Evolutionary conservation across 2,888 invertebrate species (phyloP), one percentile per base, ranked within the genome.

Genomic region (Rugalucina vietnamica): DNA sequence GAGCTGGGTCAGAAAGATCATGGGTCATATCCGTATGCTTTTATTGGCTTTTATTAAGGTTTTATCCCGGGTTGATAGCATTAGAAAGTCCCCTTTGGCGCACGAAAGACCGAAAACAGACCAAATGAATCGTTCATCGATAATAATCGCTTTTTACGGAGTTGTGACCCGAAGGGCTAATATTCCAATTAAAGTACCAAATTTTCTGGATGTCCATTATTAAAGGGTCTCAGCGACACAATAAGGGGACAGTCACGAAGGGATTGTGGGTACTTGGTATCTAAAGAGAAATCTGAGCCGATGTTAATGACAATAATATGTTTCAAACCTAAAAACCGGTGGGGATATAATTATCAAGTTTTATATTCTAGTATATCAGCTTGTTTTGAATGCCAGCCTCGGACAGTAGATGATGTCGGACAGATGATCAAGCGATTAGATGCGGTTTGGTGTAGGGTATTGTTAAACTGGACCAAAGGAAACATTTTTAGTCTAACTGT

Each of bases 131-230:
- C 76, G 69, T 29, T 79, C 75, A 73, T 36, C 34, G 80, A 77
- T 80, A 54, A 36, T 73, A 77, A 84, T 84, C 84, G 34, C 39
- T 43, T 72, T 81, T 81, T 81, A 76, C 81, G 37, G 70, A 54
- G 81, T 43, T 80, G 71, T 79, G 65, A 76, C 80, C 75, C 70
- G 50, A 34, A 69, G 72, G 78, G 81, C 71, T 83, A 86, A 86
- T 86, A 83, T 86, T 86, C 83, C 86, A 86, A 83, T 86, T 83
- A 85, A 81, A 69, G 81, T 65, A 71, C 76, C 54, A 76, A 76
- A 79, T 65, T 65, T 29, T 65, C 65, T 65, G 65, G 21, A 21
- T 34, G 34, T 27, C 18, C 65, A 32, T 65, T 65, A 65, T 65
- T 65, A 65, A 34, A 18, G 65, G 65, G 65, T 34, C 12, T n/a